Evolutionary conservation across 2,113 vertebrate species (phyloP), one percentile per base, ranked within the genome.

Genomic region (Hystrix cristata): DNA sequence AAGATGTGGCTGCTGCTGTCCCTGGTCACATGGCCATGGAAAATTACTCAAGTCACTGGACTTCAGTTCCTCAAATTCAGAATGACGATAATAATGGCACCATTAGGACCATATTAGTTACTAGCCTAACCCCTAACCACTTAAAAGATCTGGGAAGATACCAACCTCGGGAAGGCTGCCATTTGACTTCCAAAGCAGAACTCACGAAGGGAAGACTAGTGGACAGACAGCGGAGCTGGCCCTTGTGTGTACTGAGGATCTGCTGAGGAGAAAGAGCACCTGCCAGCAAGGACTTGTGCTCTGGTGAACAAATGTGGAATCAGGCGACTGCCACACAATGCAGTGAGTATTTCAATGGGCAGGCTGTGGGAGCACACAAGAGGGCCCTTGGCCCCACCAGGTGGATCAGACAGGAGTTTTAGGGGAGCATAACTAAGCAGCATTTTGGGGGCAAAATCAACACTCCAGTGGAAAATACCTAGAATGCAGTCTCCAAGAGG

Each of bases 151-250:
- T 95, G 57, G 8, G 60, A 95, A 29, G 16, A 55, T n/a, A 91
- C 21, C 71, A 74, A 64, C 60, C 12, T 7, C 34, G 29, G 34
- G 78, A 93, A 85, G 62, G 60, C 34, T 23, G 85, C 53, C 15
- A 13, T 84, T 79, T 79, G 38, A 92, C 90, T 67, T 90, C 79
- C 79, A 81, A 83, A 72, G 62, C 16, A 92, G 71, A 94, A 74
- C 91, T 74, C 62, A 27, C 53, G 38, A 86, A 82, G 84, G 76
- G 38, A n/a, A 92, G 81, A 69, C 29, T 57, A 72, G 46, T 38
- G 31, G 14, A 60, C 43, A 92, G 76, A 79, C 38, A 72, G 15
- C 80, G 53, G 76, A 74, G 34, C 25, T 31, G 29, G 83, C 29
- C 76, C 51, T 34, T 7, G 3, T 48, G 5, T 31, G 9, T 53